phyloP scores from a whole-genome alignment of 1,140 invertebrate species.

The Hesperophylax magnus region DNA sequence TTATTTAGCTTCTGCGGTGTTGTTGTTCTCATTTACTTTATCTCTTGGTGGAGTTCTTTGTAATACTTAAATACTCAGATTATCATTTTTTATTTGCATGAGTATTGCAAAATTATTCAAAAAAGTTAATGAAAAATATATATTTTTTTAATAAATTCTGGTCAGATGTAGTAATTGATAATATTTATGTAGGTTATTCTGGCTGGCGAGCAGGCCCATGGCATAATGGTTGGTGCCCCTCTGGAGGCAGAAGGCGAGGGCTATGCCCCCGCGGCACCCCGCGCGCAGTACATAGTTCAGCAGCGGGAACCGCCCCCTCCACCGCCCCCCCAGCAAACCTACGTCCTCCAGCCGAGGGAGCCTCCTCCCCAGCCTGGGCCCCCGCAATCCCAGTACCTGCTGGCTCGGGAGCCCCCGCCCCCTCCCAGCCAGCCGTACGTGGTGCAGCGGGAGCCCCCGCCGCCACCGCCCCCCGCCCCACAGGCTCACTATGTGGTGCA shows the following conservation, averaged over 20 bases:
- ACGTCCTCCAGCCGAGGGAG: constrained; percentile 62
- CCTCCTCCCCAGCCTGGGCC: constrained; percentile 58
- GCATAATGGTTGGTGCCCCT: constrained; percentile 46
- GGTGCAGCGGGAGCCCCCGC: too few relatives aligned
- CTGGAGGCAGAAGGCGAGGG: constrained; percentile 23
- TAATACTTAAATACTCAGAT: too few relatives aligned
- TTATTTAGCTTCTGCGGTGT: too few relatives aligned
- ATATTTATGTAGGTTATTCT: constrained; percentile 40
- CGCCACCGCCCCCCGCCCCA: too few relatives aligned
- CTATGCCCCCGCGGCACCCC: neutral
- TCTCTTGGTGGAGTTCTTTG: too few relatives aligned
- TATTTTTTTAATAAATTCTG: neutral
- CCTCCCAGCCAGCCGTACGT: too few relatives aligned
- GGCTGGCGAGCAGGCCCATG: constrained; percentile 49
- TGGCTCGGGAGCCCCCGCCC: too few relatives aligned
- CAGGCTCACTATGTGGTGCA: too few relatives aligned
- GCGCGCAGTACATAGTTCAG: constrained; percentile 42
- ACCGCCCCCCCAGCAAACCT: constrained; percentile 58
- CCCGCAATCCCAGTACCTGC: too few relatives aligned
- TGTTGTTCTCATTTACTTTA: too few relatives aligned
- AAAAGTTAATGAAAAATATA: neutral
- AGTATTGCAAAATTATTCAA: neutral
- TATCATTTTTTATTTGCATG: too few relatives aligned
- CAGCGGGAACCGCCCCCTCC: constrained; percentile 62
- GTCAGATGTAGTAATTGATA: neutral